These are phyloP conservation scores for Leistus spinibarbis DNA, from an alignment of 2,888 invertebrate species.

Conservation along the genomic window DNA sequence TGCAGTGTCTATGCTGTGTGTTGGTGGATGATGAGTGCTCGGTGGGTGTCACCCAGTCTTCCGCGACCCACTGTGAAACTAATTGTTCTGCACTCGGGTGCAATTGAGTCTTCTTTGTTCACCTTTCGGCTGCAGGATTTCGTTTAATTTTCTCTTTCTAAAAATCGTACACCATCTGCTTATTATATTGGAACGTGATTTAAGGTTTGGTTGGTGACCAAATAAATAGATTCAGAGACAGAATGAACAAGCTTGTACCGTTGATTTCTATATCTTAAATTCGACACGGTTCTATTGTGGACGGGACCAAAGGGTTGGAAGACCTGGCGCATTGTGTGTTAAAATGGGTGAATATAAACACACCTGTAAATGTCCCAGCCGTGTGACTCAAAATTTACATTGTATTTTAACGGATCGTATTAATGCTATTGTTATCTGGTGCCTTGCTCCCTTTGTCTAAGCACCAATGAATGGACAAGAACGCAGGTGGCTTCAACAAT, in stretches of 20 bases:
- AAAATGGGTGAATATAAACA: neutral
- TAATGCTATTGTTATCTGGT: slow-evolving; percentile 24
- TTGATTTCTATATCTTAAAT: too few species aligned
- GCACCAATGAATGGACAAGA: neutral
- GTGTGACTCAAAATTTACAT: slow-evolving; percentile 31
- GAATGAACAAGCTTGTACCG: too few species aligned
- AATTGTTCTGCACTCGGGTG: slow-evolving; percentile 25
- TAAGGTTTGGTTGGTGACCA: too few species aligned
- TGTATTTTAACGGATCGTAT: slow-evolving; percentile 29
- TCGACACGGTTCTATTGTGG: too few species aligned
- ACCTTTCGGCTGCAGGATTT: neutral
- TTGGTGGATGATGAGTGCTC: slow-evolving; percentile 9
- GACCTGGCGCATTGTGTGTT: neutral
- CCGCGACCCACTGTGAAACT: slow-evolving; percentile 23
- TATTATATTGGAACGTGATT: too few species aligned
- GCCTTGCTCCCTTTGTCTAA: slow-evolving; percentile 4
- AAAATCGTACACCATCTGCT: too few species aligned
- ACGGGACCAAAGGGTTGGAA: neutral
- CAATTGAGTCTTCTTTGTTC: slow-evolving; percentile 5
- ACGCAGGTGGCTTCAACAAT: neutral
- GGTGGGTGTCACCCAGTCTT: slow-evolving; percentile 17
- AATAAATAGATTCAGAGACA: too few species aligned
- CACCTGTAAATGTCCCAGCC: slow-evolving; percentile 24
- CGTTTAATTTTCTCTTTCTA: too few species aligned
- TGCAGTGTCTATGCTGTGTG: neutral